phyloP scores from a whole-genome alignment of 2,888 invertebrate genomes.

The Lapara coniferarum region DNA sequence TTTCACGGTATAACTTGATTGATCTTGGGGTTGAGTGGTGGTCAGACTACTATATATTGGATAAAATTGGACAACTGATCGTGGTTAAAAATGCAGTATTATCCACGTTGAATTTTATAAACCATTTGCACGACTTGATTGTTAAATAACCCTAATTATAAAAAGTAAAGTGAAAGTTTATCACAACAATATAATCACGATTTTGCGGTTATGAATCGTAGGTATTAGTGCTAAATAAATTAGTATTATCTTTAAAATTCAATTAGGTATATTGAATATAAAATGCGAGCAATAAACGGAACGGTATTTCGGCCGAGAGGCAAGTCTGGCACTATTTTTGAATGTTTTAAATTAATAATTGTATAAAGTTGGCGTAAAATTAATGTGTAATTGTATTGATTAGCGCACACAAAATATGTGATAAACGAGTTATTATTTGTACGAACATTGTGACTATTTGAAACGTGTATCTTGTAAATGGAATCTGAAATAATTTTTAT shows the following conservation, averaged over 20 bases:
- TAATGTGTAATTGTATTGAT: slow-evolving; percentile 7
- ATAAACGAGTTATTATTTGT: slow-evolving; percentile 10
- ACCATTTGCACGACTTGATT: neutral
- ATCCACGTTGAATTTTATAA: neutral
- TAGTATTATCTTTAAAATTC: neutral
- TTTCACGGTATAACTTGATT: neutral
- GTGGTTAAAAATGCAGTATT: neutral
- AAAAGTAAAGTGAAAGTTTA: neutral
- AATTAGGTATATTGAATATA: neutral
- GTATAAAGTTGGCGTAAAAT: neutral
- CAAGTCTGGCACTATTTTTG: neutral
- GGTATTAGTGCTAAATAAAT: slow-evolving; percentile 11
- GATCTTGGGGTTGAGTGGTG: too few species aligned
- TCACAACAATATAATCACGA: neutral
- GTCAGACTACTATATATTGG: neutral
- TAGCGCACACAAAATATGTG: slow-evolving; percentile 18
- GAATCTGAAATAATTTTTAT: neutral
- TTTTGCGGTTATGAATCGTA: neutral
- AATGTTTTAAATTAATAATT: slow-evolving; percentile 4
- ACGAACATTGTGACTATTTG: slow-evolving; percentile 8
- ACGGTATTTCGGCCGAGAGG: neutral
- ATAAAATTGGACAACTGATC: neutral
- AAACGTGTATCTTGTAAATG: slow-evolving; percentile 5
- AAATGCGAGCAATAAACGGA: neutral
- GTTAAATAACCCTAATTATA: too few species aligned